Conservation (phyloP, 2,888 invertebrate species). For the Chironomus tentans region DNA sequence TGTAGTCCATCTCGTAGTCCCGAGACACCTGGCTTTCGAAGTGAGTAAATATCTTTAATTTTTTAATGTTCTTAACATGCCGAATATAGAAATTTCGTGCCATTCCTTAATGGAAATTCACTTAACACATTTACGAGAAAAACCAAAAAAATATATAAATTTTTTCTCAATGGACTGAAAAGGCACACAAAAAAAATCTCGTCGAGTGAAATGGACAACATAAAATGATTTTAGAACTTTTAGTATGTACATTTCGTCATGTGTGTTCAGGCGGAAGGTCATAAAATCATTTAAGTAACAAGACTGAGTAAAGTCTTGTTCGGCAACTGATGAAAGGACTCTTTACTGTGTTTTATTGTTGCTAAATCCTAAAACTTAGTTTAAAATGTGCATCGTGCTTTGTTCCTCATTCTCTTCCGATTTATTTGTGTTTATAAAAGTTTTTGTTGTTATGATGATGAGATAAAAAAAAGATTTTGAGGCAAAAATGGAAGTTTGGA, state of each 20-base stretch:
- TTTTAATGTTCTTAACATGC: neutral
- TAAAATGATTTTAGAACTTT: slow-evolving; percentile 24
- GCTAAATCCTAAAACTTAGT: neutral
- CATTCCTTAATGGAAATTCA: slow-evolving; percentile 20
- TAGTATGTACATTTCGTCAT: slow-evolving; percentile 12
- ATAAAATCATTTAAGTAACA: slow-evolving; percentile 13
- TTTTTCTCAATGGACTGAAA: no score
- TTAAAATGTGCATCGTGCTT: no score
- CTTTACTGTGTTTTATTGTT: neutral
- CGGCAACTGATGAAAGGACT: slow-evolving; percentile 5
- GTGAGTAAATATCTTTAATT: slow-evolving; percentile 42
- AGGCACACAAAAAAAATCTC: neutral
- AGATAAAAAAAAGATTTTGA: no score
- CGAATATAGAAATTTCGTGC: neutral
- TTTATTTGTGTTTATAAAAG: no score
- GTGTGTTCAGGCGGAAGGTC: slow-evolving; percentile 25
- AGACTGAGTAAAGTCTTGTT: neutral
- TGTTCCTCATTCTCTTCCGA: no score
- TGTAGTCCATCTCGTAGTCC: slow-evolving; percentile 40
- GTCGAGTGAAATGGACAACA: neutral
- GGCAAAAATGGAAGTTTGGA: no score
- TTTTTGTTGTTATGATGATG: no score
- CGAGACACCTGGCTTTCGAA: slow-evolving; percentile 48
- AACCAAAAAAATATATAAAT: neutral
- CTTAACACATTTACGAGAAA: slow-evolving; percentile 7